Percentiles rank a stretch among this genome's conserved stretches.
These are phyloP conservation scores for Spilarctia lutea DNA, from an alignment of 2,888 invertebrate species.

Conservation along the genomic window DNA sequence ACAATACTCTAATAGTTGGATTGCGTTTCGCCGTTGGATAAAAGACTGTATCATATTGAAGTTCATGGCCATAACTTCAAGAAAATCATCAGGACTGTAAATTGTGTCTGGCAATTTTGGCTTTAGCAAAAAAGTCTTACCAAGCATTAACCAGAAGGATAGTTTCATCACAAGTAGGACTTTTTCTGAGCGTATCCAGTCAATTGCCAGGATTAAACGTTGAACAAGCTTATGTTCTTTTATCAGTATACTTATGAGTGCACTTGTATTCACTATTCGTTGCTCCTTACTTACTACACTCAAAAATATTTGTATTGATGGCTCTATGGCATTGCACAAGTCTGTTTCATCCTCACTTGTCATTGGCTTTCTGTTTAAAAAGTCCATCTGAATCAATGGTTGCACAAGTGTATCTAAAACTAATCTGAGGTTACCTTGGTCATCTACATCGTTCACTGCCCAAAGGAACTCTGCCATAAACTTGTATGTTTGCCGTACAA, in stretches of 20 bases:
- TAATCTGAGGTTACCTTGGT: slow-evolving; percentile 82
- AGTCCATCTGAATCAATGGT: slow-evolving; percentile 86
- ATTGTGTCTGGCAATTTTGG: slow-evolving; percentile 65
- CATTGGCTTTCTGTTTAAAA: slow-evolving; percentile 80
- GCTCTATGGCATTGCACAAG: slow-evolving; percentile 83
- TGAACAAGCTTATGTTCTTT: slow-evolving; percentile 71
- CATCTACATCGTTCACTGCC: slow-evolving; percentile 81
- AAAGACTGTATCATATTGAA: slow-evolving; percentile 70
- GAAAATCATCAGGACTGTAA: slow-evolving; percentile 68
- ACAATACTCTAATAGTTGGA: slow-evolving; percentile 70
- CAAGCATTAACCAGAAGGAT: slow-evolving; percentile 75
- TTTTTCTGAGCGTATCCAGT: slow-evolving; percentile 76
- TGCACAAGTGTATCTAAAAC: slow-evolving; percentile 86
- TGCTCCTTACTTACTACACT: slow-evolving; percentile 84
- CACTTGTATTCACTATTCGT: slow-evolving; percentile 71
- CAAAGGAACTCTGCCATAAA: slow-evolving; percentile 88
- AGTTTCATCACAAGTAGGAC: slow-evolving; percentile 81
- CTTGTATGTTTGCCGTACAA: slow-evolving; percentile 88
- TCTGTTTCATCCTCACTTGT: slow-evolving; percentile 82
- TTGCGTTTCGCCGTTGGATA: slow-evolving; percentile 65
- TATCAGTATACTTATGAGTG: slow-evolving; percentile 63
- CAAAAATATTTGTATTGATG: slow-evolving; percentile 86
- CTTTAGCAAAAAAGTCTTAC: slow-evolving; percentile 70
- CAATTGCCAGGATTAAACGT: slow-evolving; percentile 70
- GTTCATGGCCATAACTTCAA: slow-evolving; percentile 68